Conservation (phyloP, 2,113 vertebrate species). For the Clinocottus analis region DNA sequence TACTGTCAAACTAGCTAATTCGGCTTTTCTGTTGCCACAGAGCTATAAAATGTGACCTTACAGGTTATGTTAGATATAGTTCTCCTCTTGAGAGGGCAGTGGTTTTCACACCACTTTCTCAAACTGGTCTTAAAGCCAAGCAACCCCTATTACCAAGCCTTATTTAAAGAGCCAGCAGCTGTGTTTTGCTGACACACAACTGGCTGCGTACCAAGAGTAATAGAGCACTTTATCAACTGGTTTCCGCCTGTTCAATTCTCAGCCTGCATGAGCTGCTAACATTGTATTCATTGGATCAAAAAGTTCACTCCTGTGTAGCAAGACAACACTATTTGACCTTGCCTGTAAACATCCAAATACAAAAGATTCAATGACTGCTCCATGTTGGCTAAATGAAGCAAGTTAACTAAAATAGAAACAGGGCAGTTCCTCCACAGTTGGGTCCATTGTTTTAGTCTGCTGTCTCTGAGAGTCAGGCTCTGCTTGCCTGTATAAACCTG, state of each 20-base stretch:
- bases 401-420: slow-evolving; percentile 53
- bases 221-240: slow-evolving; percentile 48
- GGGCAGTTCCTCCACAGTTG: slow-evolving; percentile 37
- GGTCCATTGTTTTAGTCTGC: slow-evolving; percentile 53
- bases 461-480: slow-evolving; percentile 51
- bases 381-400: slow-evolving; percentile 50
- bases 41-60: slow-evolving; percentile 14
- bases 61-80: slow-evolving; percentile 17
- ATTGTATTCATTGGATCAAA: slow-evolving; percentile 43
- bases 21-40: background rate
- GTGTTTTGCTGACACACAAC: slow-evolving; percentile 63
- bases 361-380: slow-evolving; percentile 59
- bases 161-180: slow-evolving; percentile 50
- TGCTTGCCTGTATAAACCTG: slow-evolving; percentile 66
- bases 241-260: slow-evolving; percentile 41
- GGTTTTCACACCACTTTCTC: slow-evolving; percentile 47
- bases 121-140: slow-evolving; percentile 37
- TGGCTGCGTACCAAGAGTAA: slow-evolving; percentile 58
- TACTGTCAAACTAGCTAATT: slow-evolving; percentile 5
- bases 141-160: slow-evolving; percentile 55
- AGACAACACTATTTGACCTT: slow-evolving; percentile 54
- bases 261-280: slow-evolving; percentile 26
- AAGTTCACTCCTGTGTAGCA: slow-evolving; percentile 35
- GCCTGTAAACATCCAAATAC: slow-evolving; percentile 61
- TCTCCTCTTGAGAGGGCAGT: slow-evolving; percentile 9